Evolutionary conservation across 2,113 vertebrate genomes (phyloP), one percentile per base, ranked within the genome.

Genomic region (Protomyctophum bolini): DNA sequence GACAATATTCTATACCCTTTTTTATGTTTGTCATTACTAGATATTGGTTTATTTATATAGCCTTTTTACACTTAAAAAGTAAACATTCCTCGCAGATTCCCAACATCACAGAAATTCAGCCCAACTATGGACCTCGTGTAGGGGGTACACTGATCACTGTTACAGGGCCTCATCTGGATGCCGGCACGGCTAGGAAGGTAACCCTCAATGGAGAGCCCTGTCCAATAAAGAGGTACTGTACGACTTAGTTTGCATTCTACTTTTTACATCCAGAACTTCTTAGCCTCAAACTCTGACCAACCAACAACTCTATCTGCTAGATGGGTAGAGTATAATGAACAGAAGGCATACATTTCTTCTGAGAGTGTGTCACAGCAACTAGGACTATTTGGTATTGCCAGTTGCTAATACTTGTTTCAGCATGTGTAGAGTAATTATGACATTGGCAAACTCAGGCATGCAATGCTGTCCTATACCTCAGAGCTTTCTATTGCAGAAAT

Each of bases 131-230:
- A 0, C 98, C 98, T 2, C 90, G 6, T 12, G 83, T 91, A 0
- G 98, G 98, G 57, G 97, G 96, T 14, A 97, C 98, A 6, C 81
- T 81, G 29, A 89, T 99, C 75, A 96, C 90, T 0, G 92, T 99
- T 12, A 82, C 58, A 0, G 98, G 98, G 48, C 86, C 75, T 59
- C 85, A 93, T 70, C 86, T 99, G 66, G 91, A 87, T 0, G 83
- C 93, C 0, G 97, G 96, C 45, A 94, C 84, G 69, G 94, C 86
- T 68, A 91, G 92, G 81, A 90, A 0, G 21, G 96, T 99, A 82
- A 93, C 81, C 12, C 77, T 99, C 74, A 95, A 95, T 0, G 93
- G 93, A 1, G 89, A 94, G 4, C 72, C 92, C 28, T 99, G 98
- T 76, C 90, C 82, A 0, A 90, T 94, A 72, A 82, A 83, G 56